Percentiles rank a stretch among this genome's conserved stretches.
Evolutionary conservation across 2,113 vertebrate species (phyloP).

Genomic region (Protobothrops flavoviridis): DNA sequence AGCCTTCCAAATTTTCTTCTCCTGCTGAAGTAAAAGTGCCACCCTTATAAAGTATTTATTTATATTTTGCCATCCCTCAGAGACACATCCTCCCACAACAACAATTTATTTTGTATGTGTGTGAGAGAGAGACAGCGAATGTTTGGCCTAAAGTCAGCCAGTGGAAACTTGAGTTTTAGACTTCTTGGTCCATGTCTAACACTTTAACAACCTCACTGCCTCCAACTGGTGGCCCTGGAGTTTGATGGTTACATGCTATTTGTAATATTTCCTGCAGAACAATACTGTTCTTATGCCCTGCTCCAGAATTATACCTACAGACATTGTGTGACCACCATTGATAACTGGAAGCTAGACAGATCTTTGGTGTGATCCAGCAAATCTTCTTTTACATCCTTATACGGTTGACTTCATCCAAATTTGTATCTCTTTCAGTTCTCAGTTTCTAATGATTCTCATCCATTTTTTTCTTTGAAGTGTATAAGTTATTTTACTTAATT

Average conservation of each 20-base stretch:
- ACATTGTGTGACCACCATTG: not conserved
- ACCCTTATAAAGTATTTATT: not conserved
- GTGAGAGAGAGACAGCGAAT: not conserved
- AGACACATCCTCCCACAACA: not conserved
- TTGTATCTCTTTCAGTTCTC: not conserved
- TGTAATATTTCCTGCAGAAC: not conserved
- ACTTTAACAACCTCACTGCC: not conserved
- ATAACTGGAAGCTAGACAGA: not conserved
- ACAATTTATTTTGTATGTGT: not conserved
- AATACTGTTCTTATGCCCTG: not conserved
- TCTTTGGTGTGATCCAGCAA: not conserved
- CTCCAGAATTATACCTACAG: not conserved
- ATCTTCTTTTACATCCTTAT: not conserved
- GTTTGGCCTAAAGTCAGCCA: not conserved
- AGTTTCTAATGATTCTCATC: not conserved
- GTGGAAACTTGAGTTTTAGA: not conserved
- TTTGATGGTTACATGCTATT: no score
- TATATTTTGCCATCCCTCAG: not conserved
- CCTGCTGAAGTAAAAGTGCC: not conserved
- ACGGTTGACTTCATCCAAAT: not conserved
- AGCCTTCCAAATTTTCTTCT: no score
- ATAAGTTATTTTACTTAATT: slow-evolving; percentile 2
- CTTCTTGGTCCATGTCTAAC: not conserved
- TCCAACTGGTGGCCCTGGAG: not conserved
- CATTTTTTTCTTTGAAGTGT: not conserved